Base-by-base conservation (phyloP, 2,797 vertebrate genomes). In the Anas acuta region DNA sequence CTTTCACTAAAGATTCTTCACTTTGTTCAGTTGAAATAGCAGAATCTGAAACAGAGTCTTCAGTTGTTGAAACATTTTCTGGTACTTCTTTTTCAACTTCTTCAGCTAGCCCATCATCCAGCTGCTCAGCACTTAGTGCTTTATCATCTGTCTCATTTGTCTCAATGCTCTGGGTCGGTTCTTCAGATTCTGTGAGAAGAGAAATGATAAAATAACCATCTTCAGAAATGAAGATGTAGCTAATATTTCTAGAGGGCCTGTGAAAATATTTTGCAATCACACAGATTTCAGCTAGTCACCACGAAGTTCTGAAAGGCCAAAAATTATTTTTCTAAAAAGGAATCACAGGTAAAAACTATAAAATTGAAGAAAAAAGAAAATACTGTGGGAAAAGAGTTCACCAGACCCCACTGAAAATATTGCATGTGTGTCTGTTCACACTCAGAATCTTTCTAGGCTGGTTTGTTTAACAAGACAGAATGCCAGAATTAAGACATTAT, bases 1-100 rank as follows among this genome's bases (percentile, higher is more conserved):
- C 97, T 96, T 98, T 98, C 98, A 98, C 98, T 93, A 98, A 96
- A 91, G 99, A 98, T 87, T 98, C 96, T 87, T 99, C 97, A 92
- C 32, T 98, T 56, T 98, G 98, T 97, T 99, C 98, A 91, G 95
- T 56, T 93, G 96, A 75, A 95, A 93, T 4, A 93, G 49, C 39
- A 89, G 95, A 92, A 74, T 97, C 96, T 47, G 84, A 96, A 91
- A 89, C 20, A 41, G 72, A 35, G 49, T 94, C 84, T 88, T 92
- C 89, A 23, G 85, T 35, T 87, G 91, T 35, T 84, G 84, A 17
- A 69, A 92, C 74, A 20, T 78, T 90, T 89, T 92, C 84, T n/a
- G 91, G 28, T 80, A 76, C 93, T 33, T 97, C 96, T 53, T 82
- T 95, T 73, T 95, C 93, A 16, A 7, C 64, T 74, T 97, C 97